Percentiles rank a stretch among this genome's conserved stretches.
These are phyloP conservation scores for Leptura quadrifasciata DNA, from an alignment of 2,888 invertebrate species.

Conservation along the genomic window DNA sequence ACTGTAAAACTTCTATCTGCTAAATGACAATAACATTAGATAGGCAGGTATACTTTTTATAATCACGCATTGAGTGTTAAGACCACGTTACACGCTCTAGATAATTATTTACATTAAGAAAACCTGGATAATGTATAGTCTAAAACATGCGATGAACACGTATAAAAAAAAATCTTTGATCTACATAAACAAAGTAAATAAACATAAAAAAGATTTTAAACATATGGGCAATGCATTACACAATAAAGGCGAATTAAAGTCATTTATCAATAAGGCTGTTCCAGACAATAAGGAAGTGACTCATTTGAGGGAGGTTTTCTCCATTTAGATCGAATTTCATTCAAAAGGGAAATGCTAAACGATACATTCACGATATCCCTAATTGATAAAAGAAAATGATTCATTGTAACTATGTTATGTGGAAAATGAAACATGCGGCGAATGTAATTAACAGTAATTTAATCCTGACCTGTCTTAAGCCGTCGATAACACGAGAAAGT, in stretches of 20 bases:
- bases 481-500: constrained; percentile 16
- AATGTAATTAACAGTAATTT: background rate
- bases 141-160: background rate
- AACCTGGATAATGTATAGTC: constrained; percentile 25
- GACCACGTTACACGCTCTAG: background rate
- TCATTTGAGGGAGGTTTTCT: constrained; percentile 57
- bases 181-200: constrained; percentile 30
- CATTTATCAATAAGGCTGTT: constrained; percentile 40
- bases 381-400: constrained; percentile 12
- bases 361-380: background rate
- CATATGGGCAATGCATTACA: constrained; percentile 48
- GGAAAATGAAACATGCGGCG: background rate
- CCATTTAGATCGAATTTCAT: constrained; percentile 28
- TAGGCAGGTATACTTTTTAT: background rate
- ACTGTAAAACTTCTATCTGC: background rate
- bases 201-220: constrained; percentile 41
- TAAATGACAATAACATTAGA: constrained; percentile 21
- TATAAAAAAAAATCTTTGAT: constrained; percentile 15
- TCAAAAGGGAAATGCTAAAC: constrained; percentile 29
- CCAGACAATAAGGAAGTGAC: constrained; percentile 59
- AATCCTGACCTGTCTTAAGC: constrained; percentile 22
- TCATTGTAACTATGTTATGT: constrained; percentile 15
- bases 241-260: constrained; percentile 44
- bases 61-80: background rate
- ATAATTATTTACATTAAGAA: constrained; percentile 31